Conservation (phyloP, 2,888 invertebrate species). For the Tineola bisselliella region DNA sequence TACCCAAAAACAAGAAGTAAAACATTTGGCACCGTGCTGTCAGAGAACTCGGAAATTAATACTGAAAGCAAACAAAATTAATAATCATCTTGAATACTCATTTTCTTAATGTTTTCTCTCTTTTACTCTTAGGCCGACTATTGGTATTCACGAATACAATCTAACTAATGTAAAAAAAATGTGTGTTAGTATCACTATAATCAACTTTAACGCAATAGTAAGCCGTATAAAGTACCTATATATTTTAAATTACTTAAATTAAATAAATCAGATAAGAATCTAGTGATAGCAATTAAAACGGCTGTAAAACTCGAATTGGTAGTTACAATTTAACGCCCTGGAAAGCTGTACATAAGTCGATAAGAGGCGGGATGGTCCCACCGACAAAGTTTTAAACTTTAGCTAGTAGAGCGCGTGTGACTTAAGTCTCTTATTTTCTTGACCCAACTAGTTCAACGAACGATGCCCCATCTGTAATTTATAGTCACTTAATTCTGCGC, state of each 20-base stretch:
- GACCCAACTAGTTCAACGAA: conserved; percentile 32
- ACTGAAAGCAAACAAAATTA: background rate
- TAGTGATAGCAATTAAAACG: background rate
- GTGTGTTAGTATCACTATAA: no score
- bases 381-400: conserved; percentile 35
- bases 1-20: background rate
- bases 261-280: no score
- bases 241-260: no score
- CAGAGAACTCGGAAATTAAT: background rate
- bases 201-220: no score
- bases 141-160: no score
- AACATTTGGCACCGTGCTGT: background rate
- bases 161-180: no score
- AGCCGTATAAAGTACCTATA: no score
- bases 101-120: background rate
- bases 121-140: no score
- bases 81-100: background rate
- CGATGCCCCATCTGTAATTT: conserved; percentile 30
- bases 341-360: conserved; percentile 16
- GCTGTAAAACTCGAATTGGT: background rate
- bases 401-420: conserved; percentile 22
- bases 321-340: background rate
- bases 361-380: conserved; percentile 32
- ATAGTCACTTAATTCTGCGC: conserved; percentile 18
- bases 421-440: conserved; percentile 33